Evolutionary conservation across 2,113 vertebrate species (phyloP).

Genomic region (Lepisosteus oculatus): DNA sequence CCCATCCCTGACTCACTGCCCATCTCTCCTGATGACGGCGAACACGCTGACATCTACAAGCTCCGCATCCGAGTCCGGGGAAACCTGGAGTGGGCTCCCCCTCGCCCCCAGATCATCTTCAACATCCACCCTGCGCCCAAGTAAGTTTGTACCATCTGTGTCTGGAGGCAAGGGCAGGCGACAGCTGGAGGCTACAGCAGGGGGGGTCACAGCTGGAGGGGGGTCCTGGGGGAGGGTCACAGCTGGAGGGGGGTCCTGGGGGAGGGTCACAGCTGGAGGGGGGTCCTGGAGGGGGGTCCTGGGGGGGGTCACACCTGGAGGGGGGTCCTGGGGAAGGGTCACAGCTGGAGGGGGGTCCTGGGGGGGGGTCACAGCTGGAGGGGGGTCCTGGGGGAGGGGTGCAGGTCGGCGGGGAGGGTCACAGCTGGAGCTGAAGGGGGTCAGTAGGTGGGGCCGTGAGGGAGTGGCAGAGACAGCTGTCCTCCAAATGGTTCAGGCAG

Average conservation of each 20-base stretch:
- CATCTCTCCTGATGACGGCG: conserved; percentile 91
- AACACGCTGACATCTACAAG: conserved; percentile 94
- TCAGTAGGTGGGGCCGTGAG: neutral
- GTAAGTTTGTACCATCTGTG: conserved; percentile 59
- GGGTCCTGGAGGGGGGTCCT: neutral
- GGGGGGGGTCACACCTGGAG: neutral
- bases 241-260: too few relatives aligned
- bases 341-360: too few relatives aligned
- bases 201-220: neutral
- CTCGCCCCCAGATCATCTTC: conserved; percentile 95
- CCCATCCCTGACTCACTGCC: conserved; percentile 93
- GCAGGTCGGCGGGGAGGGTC: too few relatives aligned
- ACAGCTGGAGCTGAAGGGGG: neutral
- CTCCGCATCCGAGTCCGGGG: conserved; percentile 92
- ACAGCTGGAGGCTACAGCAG: neutral
- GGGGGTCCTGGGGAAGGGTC: too few relatives aligned
- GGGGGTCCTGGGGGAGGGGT: too few relatives aligned
- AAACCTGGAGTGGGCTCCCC: conserved; percentile 96
- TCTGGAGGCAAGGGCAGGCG: fast-evolving
- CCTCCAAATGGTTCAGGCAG: neutral
- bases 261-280: neutral
- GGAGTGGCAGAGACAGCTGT: neutral
- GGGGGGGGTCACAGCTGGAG: too few relatives aligned
- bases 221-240: neutral
- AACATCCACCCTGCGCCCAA: conserved; percentile 89